phyloP scores from a whole-genome alignment of 2,113 vertebrate species.

The Columba janthina region DNA sequence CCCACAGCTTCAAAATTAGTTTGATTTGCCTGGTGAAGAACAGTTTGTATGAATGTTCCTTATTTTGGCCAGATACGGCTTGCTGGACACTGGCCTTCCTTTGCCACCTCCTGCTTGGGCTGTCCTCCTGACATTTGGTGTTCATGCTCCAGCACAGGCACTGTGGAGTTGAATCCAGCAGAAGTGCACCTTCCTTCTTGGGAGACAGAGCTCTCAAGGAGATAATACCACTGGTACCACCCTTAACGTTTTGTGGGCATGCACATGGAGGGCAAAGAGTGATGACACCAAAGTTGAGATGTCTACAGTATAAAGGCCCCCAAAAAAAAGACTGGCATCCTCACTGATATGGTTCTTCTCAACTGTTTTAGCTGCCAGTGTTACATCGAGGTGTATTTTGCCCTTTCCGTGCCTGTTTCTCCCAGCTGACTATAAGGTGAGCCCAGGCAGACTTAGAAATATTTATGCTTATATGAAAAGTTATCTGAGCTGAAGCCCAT shows the following conservation, averaged over 20 bases:
- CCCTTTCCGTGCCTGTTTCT: not conserved
- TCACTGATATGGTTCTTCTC: not conserved
- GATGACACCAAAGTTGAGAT: not conserved
- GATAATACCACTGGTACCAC: not conserved
- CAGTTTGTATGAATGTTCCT: not conserved
- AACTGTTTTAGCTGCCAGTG: not conserved
- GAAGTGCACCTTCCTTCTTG: not conserved
- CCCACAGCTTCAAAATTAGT: not conserved
- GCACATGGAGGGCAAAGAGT: not conserved
- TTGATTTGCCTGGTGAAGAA: not conserved
- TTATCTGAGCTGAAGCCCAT: not conserved
- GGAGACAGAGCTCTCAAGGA: not conserved
- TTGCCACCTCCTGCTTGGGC: not conserved
- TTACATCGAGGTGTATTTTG: not conserved
- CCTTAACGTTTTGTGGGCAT: not conserved
- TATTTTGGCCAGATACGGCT: not conserved
- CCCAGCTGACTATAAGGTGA: not conserved
- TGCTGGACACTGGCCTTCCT: not conserved
- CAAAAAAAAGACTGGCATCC: not conserved
- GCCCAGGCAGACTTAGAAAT: not conserved
- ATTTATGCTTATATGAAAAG: not conserved
- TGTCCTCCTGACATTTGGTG: not conserved
- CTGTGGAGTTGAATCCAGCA: not conserved
- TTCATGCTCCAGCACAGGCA: rapidly evolving
- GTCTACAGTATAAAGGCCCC: not conserved